Evolutionary conservation across 2,888 invertebrate species (phyloP).

Genomic region (Scrobipalpa atriplicella): DNA sequence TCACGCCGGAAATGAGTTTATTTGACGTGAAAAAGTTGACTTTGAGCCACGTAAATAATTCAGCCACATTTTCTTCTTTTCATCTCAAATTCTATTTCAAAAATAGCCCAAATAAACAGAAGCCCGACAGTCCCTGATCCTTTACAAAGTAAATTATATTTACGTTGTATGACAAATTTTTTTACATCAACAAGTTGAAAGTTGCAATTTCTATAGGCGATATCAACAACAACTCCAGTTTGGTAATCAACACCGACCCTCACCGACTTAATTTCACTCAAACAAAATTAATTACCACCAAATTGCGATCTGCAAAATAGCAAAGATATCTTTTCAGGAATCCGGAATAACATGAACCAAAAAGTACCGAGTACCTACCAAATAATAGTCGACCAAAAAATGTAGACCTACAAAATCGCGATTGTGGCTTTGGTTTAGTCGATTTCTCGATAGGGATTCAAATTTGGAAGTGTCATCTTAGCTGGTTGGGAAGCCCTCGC

Average conservation of each 20-base stretch:
- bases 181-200: too few relatives aligned
- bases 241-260: not conserved
- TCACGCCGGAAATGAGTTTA: constrained; percentile 3
- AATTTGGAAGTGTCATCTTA: constrained; percentile 58
- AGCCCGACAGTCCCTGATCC: too few relatives aligned
- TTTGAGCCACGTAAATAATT: constrained; percentile 8
- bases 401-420: constrained; percentile 40
- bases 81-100: not conserved
- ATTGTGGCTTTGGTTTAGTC: constrained; percentile 7
- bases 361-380: constrained; percentile 57
- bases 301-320: constrained; percentile 47
- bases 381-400: constrained; percentile 51
- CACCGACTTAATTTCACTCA: constrained; percentile 31
- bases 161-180: too few relatives aligned
- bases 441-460: constrained; percentile 44
- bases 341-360: constrained; percentile 45
- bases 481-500: constrained; percentile 66
- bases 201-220: not conserved
- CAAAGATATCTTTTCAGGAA: constrained; percentile 40
- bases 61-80: not conserved
- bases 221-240: not conserved
- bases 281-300: constrained; percentile 47
- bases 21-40: constrained; percentile 18
- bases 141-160: too few relatives aligned
- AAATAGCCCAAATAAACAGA: too few relatives aligned